These are phyloP conservation scores for Myotis yumanensis DNA, from an alignment of 2,113 vertebrate species.

Conservation along the genomic window DNA sequence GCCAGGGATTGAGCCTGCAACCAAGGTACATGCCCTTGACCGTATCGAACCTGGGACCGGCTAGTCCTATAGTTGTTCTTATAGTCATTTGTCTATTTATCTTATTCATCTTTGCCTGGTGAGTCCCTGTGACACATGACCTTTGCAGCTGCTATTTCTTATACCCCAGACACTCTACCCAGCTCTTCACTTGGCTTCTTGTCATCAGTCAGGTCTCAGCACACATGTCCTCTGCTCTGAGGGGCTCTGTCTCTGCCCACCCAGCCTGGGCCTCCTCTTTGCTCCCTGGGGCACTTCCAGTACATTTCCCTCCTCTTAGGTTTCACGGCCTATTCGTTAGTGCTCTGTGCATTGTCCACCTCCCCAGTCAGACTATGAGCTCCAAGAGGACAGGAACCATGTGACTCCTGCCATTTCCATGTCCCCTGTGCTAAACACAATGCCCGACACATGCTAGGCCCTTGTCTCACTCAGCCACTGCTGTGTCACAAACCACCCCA, in stretches of 20 bases:
- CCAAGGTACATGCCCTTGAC: too few species aligned
- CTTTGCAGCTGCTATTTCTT: neutral
- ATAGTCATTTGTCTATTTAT: neutral
- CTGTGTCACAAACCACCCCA: neutral
- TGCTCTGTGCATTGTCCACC: neutral
- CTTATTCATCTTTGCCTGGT: rapidly evolving
- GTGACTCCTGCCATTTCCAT: neutral
- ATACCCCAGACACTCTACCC: neutral
- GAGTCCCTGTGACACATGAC: neutral
- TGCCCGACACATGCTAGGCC: too few species aligned
- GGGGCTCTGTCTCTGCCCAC: neutral
- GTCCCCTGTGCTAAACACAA: neutral
- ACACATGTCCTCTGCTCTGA: neutral
- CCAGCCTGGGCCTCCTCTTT: neutral
- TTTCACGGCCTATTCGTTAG: neutral
- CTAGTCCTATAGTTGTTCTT: neutral
- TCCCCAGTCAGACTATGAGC: neutral
- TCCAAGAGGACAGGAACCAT: neutral
- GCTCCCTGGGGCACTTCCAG: neutral
- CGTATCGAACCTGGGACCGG: too few species aligned
- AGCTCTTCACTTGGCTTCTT: neutral
- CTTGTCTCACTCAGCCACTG: neutral
- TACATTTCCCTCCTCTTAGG: neutral
- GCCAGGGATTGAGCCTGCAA: too few species aligned
- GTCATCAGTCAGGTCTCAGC: neutral